Evolutionary conservation across 2,888 invertebrate species (phyloP).

Genomic region (Molorchus minor): DNA sequence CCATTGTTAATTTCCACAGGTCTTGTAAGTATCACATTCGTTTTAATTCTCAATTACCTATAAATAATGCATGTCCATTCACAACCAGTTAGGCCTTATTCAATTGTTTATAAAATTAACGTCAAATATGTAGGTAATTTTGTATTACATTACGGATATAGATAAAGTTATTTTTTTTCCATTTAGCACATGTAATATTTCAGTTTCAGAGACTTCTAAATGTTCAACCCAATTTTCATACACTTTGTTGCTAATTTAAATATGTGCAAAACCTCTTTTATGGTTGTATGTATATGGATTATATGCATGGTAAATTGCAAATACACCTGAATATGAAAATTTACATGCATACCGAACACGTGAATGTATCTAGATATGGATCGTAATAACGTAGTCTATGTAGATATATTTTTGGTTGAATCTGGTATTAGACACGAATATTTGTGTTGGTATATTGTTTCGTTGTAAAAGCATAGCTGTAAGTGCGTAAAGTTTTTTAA

Average conservation of each 20-base stretch:
- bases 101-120: background rate
- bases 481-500: too few species aligned
- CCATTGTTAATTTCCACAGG: conserved; percentile 9
- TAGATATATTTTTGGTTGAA: conserved; percentile 17
- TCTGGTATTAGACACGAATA: conserved; percentile 22
- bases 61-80: conserved; percentile 1
- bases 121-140: background rate
- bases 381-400: conserved; percentile 17
- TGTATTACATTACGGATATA: background rate
- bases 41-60: conserved; percentile 4
- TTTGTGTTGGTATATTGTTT: conserved; percentile 4
- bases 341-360: conserved; percentile 19
- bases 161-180: background rate
- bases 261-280: too few species aligned
- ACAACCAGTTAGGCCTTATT: background rate
- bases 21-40: conserved; percentile 5
- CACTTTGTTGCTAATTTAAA: too few species aligned
- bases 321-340: conserved; percentile 17
- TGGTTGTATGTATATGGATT: background rate
- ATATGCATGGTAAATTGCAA: background rate
- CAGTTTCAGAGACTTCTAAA: background rate
- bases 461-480: background rate
- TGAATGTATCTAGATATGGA: conserved; percentile 17
- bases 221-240: background rate
- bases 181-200: background rate